A percentile compares a stretch with the other conserved stretches of the same genome.
Conservation (phyloP, 2,113 vertebrate species). For the Tamias sibiricus region DNA sequence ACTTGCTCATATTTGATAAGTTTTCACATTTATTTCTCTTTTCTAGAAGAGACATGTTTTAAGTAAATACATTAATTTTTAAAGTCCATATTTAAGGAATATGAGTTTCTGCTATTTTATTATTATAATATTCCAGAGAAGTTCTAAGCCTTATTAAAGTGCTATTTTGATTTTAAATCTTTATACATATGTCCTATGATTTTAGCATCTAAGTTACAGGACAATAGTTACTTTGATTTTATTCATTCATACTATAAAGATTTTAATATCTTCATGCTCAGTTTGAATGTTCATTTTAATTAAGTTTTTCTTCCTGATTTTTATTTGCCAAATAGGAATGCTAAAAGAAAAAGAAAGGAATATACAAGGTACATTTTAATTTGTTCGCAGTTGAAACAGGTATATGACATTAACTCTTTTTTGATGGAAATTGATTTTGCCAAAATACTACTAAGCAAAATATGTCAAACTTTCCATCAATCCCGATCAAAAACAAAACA, state of each 20-base stretch:
- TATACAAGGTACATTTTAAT: background rate
- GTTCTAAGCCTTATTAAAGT: background rate
- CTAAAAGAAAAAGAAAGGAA: background rate
- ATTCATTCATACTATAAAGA: background rate
- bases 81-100: background rate
- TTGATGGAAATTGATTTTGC: background rate
- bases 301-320: slow-evolving; percentile 9
- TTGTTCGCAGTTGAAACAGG: background rate
- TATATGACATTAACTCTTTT: background rate
- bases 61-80: slow-evolving; percentile 13
- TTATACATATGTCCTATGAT: background rate
- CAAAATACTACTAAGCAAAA: background rate
- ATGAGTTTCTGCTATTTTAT: background rate
- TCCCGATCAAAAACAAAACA: background rate
- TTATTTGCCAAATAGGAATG: background rate
- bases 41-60: background rate
- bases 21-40: slow-evolving; percentile 16
- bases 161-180: slow-evolving; percentile 6
- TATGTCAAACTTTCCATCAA: background rate
- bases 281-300: background rate
- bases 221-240: background rate
- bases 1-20: background rate
- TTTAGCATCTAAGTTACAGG: background rate
- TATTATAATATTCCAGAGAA: background rate
- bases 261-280: background rate